These are phyloP conservation scores for Parnassius mnemosyne DNA, from an alignment of 2,888 invertebrate species.

Conservation along the genomic window DNA sequence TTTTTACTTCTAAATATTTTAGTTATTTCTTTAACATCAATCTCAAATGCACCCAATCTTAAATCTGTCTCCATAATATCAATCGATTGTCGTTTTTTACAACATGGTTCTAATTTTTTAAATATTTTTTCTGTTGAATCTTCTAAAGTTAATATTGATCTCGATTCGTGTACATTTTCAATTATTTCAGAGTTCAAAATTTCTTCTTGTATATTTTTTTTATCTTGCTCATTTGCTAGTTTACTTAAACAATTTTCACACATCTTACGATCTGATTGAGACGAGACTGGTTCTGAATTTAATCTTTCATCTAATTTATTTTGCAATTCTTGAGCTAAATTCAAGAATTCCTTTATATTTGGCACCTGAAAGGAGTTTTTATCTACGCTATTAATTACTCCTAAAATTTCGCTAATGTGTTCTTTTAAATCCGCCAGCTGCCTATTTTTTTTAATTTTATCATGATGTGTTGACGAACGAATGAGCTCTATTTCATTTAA, in stretches of 20 bases:
- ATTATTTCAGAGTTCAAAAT: not conserved
- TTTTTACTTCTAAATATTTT: slow-evolving; percentile 42
- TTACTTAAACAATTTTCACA: not conserved
- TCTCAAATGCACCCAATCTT: slow-evolving; percentile 40
- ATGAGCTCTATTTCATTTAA: not conserved
- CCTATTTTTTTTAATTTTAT: slow-evolving; percentile 9
- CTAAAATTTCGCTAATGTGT: slow-evolving; percentile 15
- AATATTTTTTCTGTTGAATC: not conserved
- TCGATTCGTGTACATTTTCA: not conserved
- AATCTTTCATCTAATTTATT: slow-evolving; percentile 12
- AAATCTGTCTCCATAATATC: slow-evolving; percentile 28
- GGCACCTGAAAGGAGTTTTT: slow-evolving; percentile 6
- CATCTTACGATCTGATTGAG: not conserved
- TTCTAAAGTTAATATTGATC: not conserved
- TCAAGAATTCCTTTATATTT: slow-evolving; percentile 12
- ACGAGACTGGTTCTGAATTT: slow-evolving; percentile 5
- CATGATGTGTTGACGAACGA: slow-evolving; percentile 2
- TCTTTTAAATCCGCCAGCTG: slow-evolving; percentile 12
- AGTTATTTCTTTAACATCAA: slow-evolving; percentile 44
- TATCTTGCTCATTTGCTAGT: not conserved
- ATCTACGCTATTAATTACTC: slow-evolving; percentile 20
- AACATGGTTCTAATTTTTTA: not conserved
- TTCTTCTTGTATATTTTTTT: not conserved
- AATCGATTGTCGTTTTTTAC: not conserved
- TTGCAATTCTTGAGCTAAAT: slow-evolving; percentile 16